Evolutionary conservation across 2,888 invertebrate species (phyloP), one percentile per base, ranked within the genome.

Genomic region (Corythucha ciliata): DNA sequence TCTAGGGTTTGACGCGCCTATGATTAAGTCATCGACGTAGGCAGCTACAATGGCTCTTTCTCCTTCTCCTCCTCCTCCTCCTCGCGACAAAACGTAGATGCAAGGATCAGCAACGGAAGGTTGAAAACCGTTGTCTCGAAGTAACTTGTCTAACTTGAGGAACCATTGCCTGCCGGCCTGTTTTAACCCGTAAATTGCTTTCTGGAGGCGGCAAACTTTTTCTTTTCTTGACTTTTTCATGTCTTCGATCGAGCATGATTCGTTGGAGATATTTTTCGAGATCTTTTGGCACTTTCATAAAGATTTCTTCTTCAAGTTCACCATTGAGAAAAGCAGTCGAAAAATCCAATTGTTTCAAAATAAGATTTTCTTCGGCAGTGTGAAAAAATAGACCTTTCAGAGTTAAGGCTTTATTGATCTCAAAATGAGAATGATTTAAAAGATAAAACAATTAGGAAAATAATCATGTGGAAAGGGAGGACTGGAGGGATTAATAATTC

Each of bases 261-360:
- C n/a, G n/a, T 4, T 48, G 36, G 27, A 48, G 37, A 24, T 37
- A 36, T 48, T 48, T n/a, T 37, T 41, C 41, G 8, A 55, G 49
- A 8, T 39, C 51, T 29, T 52, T 48, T 7, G 61, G 58, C 37
- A 49, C 59, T 33, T 51, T 39, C 58, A 61, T 58, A 26, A 59
- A 63, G 8, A 63, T 57, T 29, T 60, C 58, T 52, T 63, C 61
- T 29, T 57, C 52, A 16, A 64, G 46, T 10, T 60, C 58, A 4
- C 63, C 61, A 36, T 63, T 59, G 5, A 64, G 52, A 29, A 58
- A 64, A 1, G 63, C 63, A 7, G 63, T 61, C 5, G 51, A 51
- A 4, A 63, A 62, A 54, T 62, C 63, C 29, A 64, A 45, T 32
- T 63, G 64, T 18, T 60, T 41, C 20, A 63, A 56, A 10, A 58